phyloP scores from a whole-genome alignment of 2,797 vertebrate genomes.

The Lacerta bilineata region DNA sequence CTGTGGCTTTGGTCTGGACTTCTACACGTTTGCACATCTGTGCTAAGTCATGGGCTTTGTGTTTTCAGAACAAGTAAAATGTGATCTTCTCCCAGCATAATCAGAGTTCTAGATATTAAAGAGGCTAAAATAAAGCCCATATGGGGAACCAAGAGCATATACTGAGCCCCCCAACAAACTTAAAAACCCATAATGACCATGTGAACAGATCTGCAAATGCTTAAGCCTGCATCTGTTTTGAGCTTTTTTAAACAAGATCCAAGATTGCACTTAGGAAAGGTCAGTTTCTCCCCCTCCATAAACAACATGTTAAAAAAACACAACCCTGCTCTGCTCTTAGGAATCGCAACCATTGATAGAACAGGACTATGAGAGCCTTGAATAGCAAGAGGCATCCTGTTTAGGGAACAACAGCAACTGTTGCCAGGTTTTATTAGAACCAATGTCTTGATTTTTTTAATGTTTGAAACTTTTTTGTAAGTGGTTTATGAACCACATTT shows the following conservation, averaged over 20 bases:
- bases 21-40: background rate
- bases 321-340: background rate
- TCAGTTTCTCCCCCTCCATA: background rate
- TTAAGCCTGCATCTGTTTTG: background rate
- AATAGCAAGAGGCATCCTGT: background rate
- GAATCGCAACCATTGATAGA: background rate
- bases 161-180: background rate
- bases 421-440: slow-evolving; percentile 22
- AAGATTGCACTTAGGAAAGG: background rate
- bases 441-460: background rate
- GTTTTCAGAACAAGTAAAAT: background rate
- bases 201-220: background rate
- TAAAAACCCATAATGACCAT: background rate
- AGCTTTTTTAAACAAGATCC: background rate
- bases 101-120: background rate
- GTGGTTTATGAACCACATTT: background rate
- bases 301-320: background rate
- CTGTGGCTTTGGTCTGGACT: too few species aligned
- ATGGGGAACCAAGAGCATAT: background rate
- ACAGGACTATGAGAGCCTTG: background rate
- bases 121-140: background rate
- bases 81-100: background rate
- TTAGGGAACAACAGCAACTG: background rate
- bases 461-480: background rate
- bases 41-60: background rate